Base-by-base conservation (phyloP, 2,797 vertebrate genomes). In the Poecile montanus region DNA sequence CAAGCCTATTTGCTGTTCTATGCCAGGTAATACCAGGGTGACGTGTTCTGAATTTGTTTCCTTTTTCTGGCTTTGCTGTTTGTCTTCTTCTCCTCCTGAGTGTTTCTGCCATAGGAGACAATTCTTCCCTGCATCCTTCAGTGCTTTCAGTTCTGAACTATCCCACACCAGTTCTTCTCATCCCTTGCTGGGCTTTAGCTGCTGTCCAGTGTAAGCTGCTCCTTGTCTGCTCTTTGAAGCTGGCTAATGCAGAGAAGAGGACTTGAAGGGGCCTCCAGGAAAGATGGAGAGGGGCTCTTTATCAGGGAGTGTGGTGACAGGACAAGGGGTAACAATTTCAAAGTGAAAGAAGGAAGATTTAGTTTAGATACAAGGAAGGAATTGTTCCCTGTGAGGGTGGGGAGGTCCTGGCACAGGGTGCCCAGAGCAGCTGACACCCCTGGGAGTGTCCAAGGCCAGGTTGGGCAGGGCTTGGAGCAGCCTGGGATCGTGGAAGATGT, bases 321-420 rank as follows among this genome's bases (percentile, higher is more conserved):
- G 50, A 75, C 4, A 25, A 44, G 48, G 62, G 36, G 9, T 21
- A 21, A 25, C 1, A 7, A 56, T 29, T 75, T 76, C 17, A 44
- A 56, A 75, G 56, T 21, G 32, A 62, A 29, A 68, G 36, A 38
- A 19, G 19, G 20, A 63, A 57, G 36, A 57, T 44, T 51, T n/a
- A 50, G 16, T 9, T 62, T 17, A 18, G 22, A 54, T 26, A 13
- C 25, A 42, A 61, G 47, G n/a, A 61, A 22, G 19, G 38, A 82
- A n/a, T 44, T 44, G 3, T 63, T 26, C 36, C 13, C 57, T 50
- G 7, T n/a, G 57, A 57, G 19, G 19, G 16, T 13, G 2, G 7
- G 0, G 3, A 62, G 32, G 13, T 13, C 13, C 22, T 75, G 56
- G 27, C 42, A 0, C 13, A 44, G 42, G 22, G 0, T 56, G 17